Evolutionary conservation across 2,113 vertebrate genomes (phyloP).

Genomic region (Puntigrus tetrazona): DNA sequence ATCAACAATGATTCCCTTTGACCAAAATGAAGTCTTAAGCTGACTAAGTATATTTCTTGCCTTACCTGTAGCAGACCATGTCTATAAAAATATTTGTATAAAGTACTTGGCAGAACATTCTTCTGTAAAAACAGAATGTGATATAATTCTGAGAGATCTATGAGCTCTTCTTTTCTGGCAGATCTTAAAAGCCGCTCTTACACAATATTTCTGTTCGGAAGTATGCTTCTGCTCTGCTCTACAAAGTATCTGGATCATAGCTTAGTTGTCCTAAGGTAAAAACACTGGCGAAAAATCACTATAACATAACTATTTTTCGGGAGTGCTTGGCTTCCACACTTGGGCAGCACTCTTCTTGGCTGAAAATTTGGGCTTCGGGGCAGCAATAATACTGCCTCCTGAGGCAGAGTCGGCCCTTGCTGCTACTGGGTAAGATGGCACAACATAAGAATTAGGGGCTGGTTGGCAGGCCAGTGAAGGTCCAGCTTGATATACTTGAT

Average conservation of each 20-base stretch:
- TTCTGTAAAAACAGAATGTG: neutral
- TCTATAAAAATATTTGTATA: neutral
- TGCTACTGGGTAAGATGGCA: slow-evolving; percentile 73
- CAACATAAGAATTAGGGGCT: slow-evolving; percentile 66
- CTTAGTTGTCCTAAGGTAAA: neutral
- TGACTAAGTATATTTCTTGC: slow-evolving; percentile 13
- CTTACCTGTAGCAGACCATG: neutral
- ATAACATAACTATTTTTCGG: slow-evolving; percentile 76
- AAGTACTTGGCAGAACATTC: neutral
- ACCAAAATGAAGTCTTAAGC: neutral
- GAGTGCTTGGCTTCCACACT: slow-evolving; percentile 90
- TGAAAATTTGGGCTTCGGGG: slow-evolving; percentile 93
- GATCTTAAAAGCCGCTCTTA: neutral
- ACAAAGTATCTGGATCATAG: neutral
- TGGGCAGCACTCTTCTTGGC: slow-evolving; percentile 92
- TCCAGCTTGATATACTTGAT: slow-evolving; percentile 53
- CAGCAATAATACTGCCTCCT: slow-evolving; percentile 72
- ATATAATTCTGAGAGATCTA: neutral
- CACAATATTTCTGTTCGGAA: neutral
- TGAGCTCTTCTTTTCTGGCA: neutral
- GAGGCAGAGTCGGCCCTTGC: slow-evolving; percentile 78
- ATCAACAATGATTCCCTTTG: slow-evolving; percentile 28
- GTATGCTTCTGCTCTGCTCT: slow-evolving; percentile 37
- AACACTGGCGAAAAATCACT: neutral
- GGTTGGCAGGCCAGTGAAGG: slow-evolving; percentile 71